Evolutionary conservation across 1,140 invertebrate genomes (phyloP).

Genomic region (Sinella curviseta): DNA sequence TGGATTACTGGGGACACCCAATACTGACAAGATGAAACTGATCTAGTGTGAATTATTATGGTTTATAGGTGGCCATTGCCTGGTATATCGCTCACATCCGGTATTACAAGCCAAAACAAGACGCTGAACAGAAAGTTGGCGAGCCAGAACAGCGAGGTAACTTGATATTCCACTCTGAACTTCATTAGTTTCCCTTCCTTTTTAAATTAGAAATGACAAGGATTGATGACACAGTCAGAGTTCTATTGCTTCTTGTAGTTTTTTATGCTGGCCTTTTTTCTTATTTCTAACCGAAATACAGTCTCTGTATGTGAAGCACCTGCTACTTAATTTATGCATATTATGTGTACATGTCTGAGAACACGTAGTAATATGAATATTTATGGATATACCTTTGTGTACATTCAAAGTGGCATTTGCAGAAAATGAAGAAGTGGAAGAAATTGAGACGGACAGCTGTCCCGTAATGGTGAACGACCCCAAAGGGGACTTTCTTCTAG

Average conservation of each 20-base stretch:
- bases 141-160: slow-evolving; percentile 20
- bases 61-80: slow-evolving; percentile 9
- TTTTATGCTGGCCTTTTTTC: neutral
- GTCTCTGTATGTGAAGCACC: neutral
- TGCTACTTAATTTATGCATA: neutral
- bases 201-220: neutral
- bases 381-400: slow-evolving; percentile 10
- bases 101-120: slow-evolving; percentile 20
- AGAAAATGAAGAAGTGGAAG: slow-evolving; percentile 16
- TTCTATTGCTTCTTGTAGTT: too few relatives aligned
- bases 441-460: slow-evolving; percentile 6
- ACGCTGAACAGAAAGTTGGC: neutral
- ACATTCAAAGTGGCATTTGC: slow-evolving; percentile 7
- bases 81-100: slow-evolving; percentile 19
- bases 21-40: too few relatives aligned
- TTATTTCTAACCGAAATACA: neutral
- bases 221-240: neutral
- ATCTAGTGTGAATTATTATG: neutral
- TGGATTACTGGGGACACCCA: too few relatives aligned
- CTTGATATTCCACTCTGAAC: neutral
- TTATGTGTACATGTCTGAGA: neutral
- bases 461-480: slow-evolving; percentile 10
- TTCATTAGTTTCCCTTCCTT: neutral
- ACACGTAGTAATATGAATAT: neutral
- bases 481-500: slow-evolving; percentile 1